phyloP scores from a whole-genome alignment of 2,888 invertebrate genomes.

The Odontocolon sp. region DNA sequence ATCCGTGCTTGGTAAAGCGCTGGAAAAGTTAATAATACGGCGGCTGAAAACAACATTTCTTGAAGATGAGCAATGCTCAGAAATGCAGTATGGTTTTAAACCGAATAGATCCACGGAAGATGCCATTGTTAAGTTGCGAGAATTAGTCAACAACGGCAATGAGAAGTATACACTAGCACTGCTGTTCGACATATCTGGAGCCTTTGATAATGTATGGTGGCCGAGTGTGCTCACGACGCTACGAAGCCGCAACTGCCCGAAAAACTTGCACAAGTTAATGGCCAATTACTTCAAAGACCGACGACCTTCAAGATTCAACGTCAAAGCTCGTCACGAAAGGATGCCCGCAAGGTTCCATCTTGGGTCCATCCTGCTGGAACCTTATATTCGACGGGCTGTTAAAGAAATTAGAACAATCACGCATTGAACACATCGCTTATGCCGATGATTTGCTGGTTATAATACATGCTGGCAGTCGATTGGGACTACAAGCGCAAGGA shows the following conservation, averaged over 20 bases:
- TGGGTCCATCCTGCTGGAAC: conserved; percentile 54
- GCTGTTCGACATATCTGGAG: conserved; percentile 34
- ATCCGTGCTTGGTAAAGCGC: neutral
- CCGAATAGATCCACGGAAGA: conserved; percentile 4
- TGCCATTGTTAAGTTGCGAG: conserved; percentile 7
- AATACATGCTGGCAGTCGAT: conserved; percentile 16
- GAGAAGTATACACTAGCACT: neutral
- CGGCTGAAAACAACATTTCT: neutral
- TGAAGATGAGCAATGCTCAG: neutral
- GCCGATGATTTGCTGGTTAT: conserved; percentile 52
- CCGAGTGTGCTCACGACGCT: conserved; percentile 9
- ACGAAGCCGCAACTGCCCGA: conserved; percentile 1
- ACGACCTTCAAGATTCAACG: neutral
- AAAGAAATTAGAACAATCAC: neutral
- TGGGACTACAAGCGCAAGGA: neutral
- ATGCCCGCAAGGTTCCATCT: conserved; percentile 54
- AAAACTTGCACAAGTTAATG: conserved; percentile 1
- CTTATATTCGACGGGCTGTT: conserved; percentile 59
- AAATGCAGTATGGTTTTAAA: conserved; percentile 29
- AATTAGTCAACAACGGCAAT: neutral
- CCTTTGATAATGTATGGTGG: conserved; percentile 49
- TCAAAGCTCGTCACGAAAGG: conserved; percentile 27
- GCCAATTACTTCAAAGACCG: conserved; percentile 15
- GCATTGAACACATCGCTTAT: conserved; percentile 46
- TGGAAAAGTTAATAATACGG: conserved; percentile 7